phyloP scores from a whole-genome alignment of 1,140 invertebrate genomes.

The Trinorchestia longiramus region DNA sequence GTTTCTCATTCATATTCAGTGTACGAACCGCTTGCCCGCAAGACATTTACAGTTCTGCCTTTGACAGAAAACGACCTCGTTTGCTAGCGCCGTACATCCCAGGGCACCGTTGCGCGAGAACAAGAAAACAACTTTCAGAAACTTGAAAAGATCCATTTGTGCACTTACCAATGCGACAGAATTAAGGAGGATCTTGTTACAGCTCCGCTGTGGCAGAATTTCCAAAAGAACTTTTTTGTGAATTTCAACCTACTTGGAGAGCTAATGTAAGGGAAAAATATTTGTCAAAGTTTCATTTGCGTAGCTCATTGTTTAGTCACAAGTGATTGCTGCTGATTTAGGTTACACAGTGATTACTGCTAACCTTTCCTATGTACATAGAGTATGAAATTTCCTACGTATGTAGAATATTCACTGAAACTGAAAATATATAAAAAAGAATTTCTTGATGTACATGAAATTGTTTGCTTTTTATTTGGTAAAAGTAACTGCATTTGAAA shows the following conservation, averaged over 20 bases:
- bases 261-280: not conserved
- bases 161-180: not conserved
- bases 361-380: too few relatives aligned
- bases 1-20: not conserved
- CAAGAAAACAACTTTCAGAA: slow-evolving; percentile 4
- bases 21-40: not conserved
- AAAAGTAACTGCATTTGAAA: too few relatives aligned
- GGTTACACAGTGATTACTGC: too few relatives aligned
- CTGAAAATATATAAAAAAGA: too few relatives aligned
- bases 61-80: slow-evolving; percentile 25
- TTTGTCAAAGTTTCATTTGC: not conserved
- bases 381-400: too few relatives aligned
- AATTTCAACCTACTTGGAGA: not conserved
- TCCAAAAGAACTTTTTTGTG: not conserved
- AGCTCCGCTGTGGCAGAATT: not conserved
- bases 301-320: too few relatives aligned
- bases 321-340: too few relatives aligned
- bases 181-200: not conserved
- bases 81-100: not conserved
- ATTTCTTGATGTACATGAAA: too few relatives aligned
- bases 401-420: too few relatives aligned
- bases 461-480: too few relatives aligned
- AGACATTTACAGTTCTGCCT: slow-evolving; percentile 18
- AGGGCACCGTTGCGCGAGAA: not conserved
- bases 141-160: slow-evolving; percentile 2